Evolutionary conservation across 2,888 invertebrate genomes (phyloP), one percentile per base, ranked within the genome.

Genomic region (Brachylomia viminalis): DNA sequence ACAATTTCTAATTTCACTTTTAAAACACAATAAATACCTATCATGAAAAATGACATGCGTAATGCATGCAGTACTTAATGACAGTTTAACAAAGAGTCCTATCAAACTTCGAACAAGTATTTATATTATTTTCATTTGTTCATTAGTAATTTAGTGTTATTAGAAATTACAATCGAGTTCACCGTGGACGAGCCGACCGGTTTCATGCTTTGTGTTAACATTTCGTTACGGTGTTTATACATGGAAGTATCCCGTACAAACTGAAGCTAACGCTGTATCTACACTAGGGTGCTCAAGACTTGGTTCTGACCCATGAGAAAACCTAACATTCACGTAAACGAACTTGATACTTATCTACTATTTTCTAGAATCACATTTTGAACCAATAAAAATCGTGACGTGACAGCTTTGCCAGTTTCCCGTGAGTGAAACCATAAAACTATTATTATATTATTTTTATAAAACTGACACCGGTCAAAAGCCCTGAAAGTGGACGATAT

Each of bases 391-490:
- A n/a, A n/a, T n/a, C n/a, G n/a, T n/a, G n/a, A n/a, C n/a, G n/a
- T n/a, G n/a, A n/a, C n/a, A n/a, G n/a, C n/a, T n/a, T n/a, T n/a
- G n/a, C n/a, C n/a, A n/a, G 2, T 81, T 54, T 38, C 62, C 61
- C 52, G 20, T 23, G 52, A 66, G n/a, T 61, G 47, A 67, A 59
- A 70, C 49, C 33, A 84, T 79, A 59, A 72, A 70, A 70, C 27
- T n/a, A 62, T 72, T 52, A 54, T 56, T n/a, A 56, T 56, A 59
- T 67, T 64, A 58, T 52, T 72, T 47, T 72, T 23, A 70, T 75
- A 62, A 77, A 79, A 83, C 54, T 62, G 54, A 20, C 56, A 65
- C 42, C 42, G 61, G 72, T 47, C 64, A 68, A 61, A 38, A 83
- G 42, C 65, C 27, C 71, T 73, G 30, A 77, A 77, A 72, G 58